Base-by-base conservation (phyloP, 1,140 invertebrate genomes). In the Ectropis grisescens region DNA sequence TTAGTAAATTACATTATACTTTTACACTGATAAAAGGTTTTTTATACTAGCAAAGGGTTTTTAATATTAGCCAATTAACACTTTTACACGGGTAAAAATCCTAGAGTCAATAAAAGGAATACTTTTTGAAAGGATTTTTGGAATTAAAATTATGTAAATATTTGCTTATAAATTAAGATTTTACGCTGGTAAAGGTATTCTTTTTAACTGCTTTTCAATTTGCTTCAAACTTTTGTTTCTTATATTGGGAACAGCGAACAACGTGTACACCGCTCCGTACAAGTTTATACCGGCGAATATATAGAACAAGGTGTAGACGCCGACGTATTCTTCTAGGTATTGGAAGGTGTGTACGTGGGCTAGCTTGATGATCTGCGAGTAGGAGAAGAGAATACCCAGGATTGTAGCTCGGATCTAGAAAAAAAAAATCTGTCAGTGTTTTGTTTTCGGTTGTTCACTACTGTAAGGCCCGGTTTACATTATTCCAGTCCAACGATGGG, bases 141-240 rank as follows among this genome's bases (percentile, higher is more conserved):
- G n/a, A n/a, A n/a, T n/a, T n/a, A n/a, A n/a, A n/a, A n/a, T n/a
- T n/a, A n/a, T n/a, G n/a, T n/a, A n/a, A n/a, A n/a, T n/a, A n/a
- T n/a, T n/a, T n/a, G n/a, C n/a, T n/a, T n/a, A n/a, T n/a, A n/a
- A n/a, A n/a, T n/a, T 19, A 19, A 19, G 3, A 19, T 7, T 27
- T 36, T 25, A 45, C 14, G 42, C 42, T 1, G 42, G 42, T 10
- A 72, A 41, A 1, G 65, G 58, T 24, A 65, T 45, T 14, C 61
- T 58, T 44, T 62, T 72, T 35, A 79, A 29, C 13, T 72, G 68
- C 16, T 45, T 58, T 28, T 79, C 72, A 23, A 79, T 60, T 19
- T 68, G 61, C 45, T 34, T 62, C 2, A 58, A 38, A 29, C 26
- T 60, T 22, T 60, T 67, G n/a, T 45, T 29, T n/a, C 55, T 66